Evolutionary conservation across 2,113 vertebrate genomes (phyloP).

Genomic region (Eurystomus gularis): DNA sequence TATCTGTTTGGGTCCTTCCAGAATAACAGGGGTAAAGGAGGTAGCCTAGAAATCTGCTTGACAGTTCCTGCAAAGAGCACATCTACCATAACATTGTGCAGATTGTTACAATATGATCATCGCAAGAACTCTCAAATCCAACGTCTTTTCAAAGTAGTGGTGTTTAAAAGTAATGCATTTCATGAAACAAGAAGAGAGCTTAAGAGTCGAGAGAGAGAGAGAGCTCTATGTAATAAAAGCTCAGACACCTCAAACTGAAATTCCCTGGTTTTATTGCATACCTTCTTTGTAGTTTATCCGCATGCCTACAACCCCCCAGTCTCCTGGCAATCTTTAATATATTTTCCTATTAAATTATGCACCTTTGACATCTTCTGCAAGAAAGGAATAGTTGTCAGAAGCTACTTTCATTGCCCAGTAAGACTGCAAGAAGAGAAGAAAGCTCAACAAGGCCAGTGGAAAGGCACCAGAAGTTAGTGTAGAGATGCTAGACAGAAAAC

Average conservation of each 20-base stretch:
- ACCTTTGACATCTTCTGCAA: not conserved
- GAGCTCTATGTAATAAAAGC: not conserved
- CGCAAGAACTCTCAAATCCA: not conserved
- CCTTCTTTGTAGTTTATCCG: not conserved
- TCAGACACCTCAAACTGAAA: not conserved
- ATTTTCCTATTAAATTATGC: not conserved
- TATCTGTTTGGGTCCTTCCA: not conserved
- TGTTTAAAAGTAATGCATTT: not conserved
- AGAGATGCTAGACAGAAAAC: not conserved
- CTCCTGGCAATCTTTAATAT: not conserved
- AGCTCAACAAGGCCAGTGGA: not conserved
- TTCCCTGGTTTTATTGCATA: not conserved
- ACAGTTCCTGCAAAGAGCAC: not conserved
- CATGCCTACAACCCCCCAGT: not conserved
- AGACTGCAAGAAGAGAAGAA: not conserved
- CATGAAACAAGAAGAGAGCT: not conserved
- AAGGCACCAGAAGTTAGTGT: not conserved
- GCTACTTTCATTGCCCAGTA: not conserved
- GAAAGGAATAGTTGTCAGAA: not conserved
- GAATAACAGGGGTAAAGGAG: not conserved
- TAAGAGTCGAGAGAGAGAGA: not conserved
- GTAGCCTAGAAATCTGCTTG: not conserved
- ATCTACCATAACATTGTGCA: not conserved
- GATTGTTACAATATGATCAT: not conserved
- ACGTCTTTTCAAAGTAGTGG: not conserved